A percentile compares a stretch with the other conserved stretches of the same genome.
Conservation (phyloP, 2,888 invertebrate species). For the Aleiodes alternator region DNA sequence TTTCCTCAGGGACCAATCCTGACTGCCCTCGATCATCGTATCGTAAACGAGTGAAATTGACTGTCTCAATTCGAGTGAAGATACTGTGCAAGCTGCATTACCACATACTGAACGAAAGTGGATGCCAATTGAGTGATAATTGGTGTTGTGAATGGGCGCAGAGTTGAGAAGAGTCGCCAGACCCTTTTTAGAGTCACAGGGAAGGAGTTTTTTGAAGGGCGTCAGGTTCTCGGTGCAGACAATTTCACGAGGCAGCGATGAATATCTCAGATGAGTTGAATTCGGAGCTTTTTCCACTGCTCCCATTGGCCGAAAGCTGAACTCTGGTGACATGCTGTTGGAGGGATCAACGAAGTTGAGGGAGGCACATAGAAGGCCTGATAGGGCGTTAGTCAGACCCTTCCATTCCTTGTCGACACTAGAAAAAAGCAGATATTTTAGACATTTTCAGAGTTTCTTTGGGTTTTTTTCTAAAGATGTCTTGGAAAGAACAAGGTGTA, state of each 20-base stretch:
- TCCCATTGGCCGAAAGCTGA: constrained; percentile 88
- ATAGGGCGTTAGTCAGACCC: constrained; percentile 90
- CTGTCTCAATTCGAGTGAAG: constrained; percentile 88
- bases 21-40: constrained; percentile 75
- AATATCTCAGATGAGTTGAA: constrained; percentile 83
- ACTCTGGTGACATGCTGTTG: constrained; percentile 89
- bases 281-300: constrained; percentile 73
- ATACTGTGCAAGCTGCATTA: constrained; percentile 78
- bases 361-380: constrained; percentile 97
- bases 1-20: constrained; percentile 91
- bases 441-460: too few relatives aligned
- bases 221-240: constrained; percentile 99
- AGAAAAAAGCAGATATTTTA: constrained; percentile 48
- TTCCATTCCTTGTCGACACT: constrained; percentile 92
- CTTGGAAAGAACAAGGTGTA: too few relatives aligned
- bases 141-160: constrained; percentile 92
- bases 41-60: constrained; percentile 93
- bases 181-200: constrained; percentile 94
- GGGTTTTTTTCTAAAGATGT: too few relatives aligned
- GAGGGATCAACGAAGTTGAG: constrained; percentile 93
- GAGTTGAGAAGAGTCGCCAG: constrained; percentile 92
- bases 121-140: constrained; percentile 93
- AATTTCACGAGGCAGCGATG: constrained; percentile 95
- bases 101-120: constrained; percentile 89
- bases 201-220: constrained; percentile 97